phyloP scores from a whole-genome alignment of 2,113 vertebrate genomes.

The Athene noctua region DNA sequence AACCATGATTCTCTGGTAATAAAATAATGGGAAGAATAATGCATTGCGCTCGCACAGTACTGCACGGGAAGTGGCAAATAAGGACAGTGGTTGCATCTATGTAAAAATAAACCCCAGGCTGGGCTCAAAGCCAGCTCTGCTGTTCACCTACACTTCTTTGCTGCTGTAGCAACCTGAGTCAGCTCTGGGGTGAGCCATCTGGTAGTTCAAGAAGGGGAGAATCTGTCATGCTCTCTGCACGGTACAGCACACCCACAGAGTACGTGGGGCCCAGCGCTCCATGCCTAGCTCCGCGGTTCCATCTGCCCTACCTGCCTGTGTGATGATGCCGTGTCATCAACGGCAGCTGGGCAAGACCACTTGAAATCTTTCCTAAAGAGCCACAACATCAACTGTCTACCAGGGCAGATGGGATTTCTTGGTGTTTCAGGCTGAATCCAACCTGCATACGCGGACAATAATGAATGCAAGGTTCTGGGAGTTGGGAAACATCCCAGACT shows the following conservation, averaged over 20 bases:
- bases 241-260: neutral
- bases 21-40: neutral
- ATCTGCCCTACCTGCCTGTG: neutral
- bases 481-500: neutral
- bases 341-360: neutral
- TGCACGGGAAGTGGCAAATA: neutral
- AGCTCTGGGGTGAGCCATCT: neutral
- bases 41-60: neutral
- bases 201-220: neutral
- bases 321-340: accelerated
- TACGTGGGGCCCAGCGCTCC: neutral
- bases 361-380: neutral
- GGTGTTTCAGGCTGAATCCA: neutral
- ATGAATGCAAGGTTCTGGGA: neutral
- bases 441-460: neutral
- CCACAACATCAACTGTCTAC: no score
- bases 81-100: conserved; percentile 23
- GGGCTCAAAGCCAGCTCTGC: conserved; percentile 37
- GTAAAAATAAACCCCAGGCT: neutral
- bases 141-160: neutral
- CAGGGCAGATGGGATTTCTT: neutral
- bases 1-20: neutral
- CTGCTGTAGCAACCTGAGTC: neutral
- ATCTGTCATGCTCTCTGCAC: neutral
- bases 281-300: neutral